Percentiles rank a stretch among this genome's conserved stretches.
phyloP scores from a whole-genome alignment of 2,888 invertebrate species.

The Malacosoma neustria region DNA sequence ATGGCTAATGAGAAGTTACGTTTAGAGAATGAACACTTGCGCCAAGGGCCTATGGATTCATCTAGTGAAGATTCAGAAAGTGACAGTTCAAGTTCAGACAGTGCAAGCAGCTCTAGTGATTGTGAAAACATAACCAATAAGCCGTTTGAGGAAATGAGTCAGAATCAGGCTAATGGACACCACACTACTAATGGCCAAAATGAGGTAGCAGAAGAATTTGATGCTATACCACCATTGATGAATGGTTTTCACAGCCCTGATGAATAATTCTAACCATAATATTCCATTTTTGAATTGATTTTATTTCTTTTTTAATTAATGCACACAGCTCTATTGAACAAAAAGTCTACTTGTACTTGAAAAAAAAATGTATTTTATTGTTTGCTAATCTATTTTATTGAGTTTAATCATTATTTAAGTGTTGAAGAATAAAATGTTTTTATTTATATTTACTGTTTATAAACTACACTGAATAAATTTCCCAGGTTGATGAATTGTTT shows the following conservation, averaged over 20 bases:
- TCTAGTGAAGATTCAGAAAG: constrained; percentile 77
- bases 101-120: constrained; percentile 60
- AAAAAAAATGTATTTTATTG: too few species aligned
- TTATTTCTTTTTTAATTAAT: too few species aligned
- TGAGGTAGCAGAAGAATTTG: constrained; percentile 30
- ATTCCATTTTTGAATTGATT: constrained; percentile 19
- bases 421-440: too few species aligned
- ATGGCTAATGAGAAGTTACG: constrained; percentile 77
- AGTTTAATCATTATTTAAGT: too few species aligned
- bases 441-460: too few species aligned
- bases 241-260: constrained; percentile 55
- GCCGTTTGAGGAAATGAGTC: constrained; percentile 17
- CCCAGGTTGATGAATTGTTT: too few species aligned
- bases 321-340: too few species aligned
- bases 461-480: too few species aligned
- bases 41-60: constrained; percentile 45
- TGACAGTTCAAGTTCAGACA: constrained; percentile 68
- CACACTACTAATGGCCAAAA: constrained; percentile 29
- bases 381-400: too few species aligned
- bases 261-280: constrained; percentile 17
- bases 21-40: constrained; percentile 77
- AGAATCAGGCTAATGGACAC: constrained; percentile 20
- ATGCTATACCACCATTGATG: constrained; percentile 32
- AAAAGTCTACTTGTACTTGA: too few species aligned
- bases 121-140: constrained; percentile 32